Percentiles rank a stretch among this genome's conserved stretches.
Evolutionary conservation across 2,113 vertebrate genomes (phyloP).

Genomic region (Vulpes ferrilata): DNA sequence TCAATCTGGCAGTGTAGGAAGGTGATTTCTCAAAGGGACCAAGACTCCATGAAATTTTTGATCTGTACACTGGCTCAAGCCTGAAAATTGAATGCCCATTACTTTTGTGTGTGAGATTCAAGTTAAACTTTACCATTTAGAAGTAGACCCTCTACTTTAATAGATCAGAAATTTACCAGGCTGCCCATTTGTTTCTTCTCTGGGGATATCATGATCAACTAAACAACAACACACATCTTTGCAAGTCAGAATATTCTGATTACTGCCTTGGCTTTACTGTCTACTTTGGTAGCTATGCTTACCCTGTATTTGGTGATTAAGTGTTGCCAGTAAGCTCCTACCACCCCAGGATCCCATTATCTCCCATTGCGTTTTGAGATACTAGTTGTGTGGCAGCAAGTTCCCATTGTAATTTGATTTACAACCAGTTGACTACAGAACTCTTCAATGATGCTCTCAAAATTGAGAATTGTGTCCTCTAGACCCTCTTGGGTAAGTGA

Average conservation of each 20-base stretch:
- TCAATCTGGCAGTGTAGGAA: neutral
- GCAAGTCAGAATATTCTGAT: neutral
- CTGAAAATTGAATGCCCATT: neutral
- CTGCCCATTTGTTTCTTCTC: neutral
- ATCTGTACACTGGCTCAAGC: neutral
- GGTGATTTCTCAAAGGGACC: neutral
- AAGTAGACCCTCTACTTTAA: neutral
- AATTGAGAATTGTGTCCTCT: neutral
- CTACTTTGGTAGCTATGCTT: neutral
- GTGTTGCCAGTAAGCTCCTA: neutral
- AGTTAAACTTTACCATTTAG: neutral
- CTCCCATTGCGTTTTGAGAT: neutral
- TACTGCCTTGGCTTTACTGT: neutral
- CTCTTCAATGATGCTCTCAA: neutral
- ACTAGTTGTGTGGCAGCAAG: neutral
- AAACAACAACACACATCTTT: neutral
- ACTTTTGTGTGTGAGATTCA: neutral
- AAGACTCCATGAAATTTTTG: neutral
- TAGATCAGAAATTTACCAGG: neutral
- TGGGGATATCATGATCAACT: neutral
- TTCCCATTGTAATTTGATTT: neutral
- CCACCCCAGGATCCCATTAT: neutral
- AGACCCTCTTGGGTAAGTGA: neutral
- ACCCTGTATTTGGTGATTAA: neutral
- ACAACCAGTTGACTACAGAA: neutral